phyloP scores from a whole-genome alignment of 2,888 invertebrate species.

The Drosophila crucigera region DNA sequence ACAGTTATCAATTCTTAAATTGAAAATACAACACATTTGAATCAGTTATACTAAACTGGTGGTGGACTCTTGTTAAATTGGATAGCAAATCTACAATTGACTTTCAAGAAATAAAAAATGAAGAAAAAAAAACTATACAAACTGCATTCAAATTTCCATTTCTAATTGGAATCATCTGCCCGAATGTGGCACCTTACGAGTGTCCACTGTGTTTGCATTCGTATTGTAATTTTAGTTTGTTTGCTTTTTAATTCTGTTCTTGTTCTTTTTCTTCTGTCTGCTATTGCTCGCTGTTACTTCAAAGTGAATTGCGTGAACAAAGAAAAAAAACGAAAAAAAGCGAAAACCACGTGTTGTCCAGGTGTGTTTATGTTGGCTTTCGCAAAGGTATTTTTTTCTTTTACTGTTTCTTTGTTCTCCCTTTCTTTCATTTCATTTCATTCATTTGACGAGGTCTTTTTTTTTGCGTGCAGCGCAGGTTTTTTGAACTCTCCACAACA shows the following conservation, averaged over 20 bases:
- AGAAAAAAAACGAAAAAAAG: neutral
- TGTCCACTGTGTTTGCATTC: slow-evolving; percentile 18
- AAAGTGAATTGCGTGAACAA: slow-evolving; percentile 59
- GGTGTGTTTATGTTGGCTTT: slow-evolving; percentile 71
- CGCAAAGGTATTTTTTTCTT: slow-evolving; percentile 22
- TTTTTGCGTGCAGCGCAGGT: slow-evolving; percentile 30
- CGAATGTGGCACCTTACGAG: no score
- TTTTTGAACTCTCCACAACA: slow-evolving; percentile 35
- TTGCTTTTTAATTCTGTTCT: slow-evolving; percentile 6
- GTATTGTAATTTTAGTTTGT: slow-evolving; percentile 19
- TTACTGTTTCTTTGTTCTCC: slow-evolving; percentile 5
- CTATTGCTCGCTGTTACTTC: slow-evolving; percentile 57
- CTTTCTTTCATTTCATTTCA: slow-evolving; percentile 5
- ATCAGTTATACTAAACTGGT: neutral
- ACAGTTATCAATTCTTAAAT: neutral
- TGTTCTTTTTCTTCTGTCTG: slow-evolving; percentile 1
- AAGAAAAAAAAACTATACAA: neutral
- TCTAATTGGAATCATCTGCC: neutral
- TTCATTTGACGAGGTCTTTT: slow-evolving; percentile 37
- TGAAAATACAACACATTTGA: neutral
- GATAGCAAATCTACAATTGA: neutral
- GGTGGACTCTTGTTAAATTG: neutral
- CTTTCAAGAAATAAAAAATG: neutral
- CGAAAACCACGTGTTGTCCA: slow-evolving; percentile 73
- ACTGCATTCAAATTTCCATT: neutral